These are phyloP conservation scores for Platysternon megacephalum DNA, from an alignment of 2,113 vertebrate species.

Conservation along the genomic window DNA sequence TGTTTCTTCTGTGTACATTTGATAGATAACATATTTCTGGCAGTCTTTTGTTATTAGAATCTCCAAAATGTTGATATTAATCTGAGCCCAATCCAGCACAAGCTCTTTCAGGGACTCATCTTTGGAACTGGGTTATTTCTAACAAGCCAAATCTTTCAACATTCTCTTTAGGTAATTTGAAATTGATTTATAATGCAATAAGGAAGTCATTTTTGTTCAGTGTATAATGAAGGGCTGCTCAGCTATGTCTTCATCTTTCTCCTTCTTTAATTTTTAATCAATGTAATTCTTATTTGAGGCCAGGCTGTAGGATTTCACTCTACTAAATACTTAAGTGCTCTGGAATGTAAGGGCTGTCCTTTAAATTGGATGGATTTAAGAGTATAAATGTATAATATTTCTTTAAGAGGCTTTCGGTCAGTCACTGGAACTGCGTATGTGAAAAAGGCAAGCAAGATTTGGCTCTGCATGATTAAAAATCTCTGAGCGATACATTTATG, in stretches of 20 bases:
- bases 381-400: background rate
- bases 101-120: slow-evolving; percentile 67
- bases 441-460: background rate
- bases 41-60: slow-evolving; percentile 81
- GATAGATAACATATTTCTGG: slow-evolving; percentile 82
- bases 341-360: background rate
- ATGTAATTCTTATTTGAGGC: background rate
- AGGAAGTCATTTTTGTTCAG: slow-evolving; percentile 42
- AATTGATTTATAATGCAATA: slow-evolving; percentile 65
- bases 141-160: slow-evolving; percentile 64
- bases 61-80: slow-evolving; percentile 80
- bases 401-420: background rate
- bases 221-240: slow-evolving; percentile 34
- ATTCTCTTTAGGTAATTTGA: slow-evolving; percentile 63
- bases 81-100: slow-evolving; percentile 63
- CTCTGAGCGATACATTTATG: background rate
- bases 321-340: background rate
- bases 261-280: slow-evolving; percentile 6
- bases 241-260: slow-evolving; percentile 19
- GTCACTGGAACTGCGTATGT: background rate
- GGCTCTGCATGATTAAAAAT: background rate
- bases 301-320: background rate
- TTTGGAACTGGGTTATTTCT: slow-evolving; percentile 65
- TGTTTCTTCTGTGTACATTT: slow-evolving; percentile 77
- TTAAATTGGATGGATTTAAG: background rate